Percentiles rank a stretch among this genome's conserved stretches.
Evolutionary conservation across 2,888 invertebrate species (phyloP).

Genomic region (Andrena flavipes): DNA sequence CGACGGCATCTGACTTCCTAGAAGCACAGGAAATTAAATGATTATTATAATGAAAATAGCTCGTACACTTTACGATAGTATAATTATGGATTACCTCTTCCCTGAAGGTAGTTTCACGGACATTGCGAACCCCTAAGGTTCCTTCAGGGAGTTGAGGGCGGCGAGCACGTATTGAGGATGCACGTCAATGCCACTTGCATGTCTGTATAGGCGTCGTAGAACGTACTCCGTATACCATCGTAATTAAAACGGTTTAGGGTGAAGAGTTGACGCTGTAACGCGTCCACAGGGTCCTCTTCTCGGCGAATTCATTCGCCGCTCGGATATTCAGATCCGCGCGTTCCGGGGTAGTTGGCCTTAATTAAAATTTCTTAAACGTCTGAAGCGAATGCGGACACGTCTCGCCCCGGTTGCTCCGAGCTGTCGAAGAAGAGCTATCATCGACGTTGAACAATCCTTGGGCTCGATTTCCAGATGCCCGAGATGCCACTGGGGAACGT

Average conservation of each 20-base stretch:
- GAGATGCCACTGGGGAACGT: neutral
- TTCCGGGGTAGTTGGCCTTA: conserved; percentile 8
- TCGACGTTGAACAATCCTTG: neutral
- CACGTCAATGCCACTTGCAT: conserved; percentile 30
- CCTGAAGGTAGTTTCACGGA: neutral
- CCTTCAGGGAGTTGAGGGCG: conserved; percentile 1
- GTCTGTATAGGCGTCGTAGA: neutral
- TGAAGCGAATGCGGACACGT: neutral
- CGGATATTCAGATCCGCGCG: conserved; percentile 8
- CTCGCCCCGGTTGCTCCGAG: neutral
- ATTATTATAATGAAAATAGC: neutral
- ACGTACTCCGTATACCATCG: neutral
- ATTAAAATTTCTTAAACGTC: conserved; percentile 41
- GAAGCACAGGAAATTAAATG: neutral
- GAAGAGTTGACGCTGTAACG: conserved; percentile 25
- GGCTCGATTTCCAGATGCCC: neutral
- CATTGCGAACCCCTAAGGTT: neutral
- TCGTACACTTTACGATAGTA: neutral
- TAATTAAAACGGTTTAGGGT: conserved; percentile 55
- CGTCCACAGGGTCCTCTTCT: neutral
- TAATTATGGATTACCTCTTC: conserved; percentile 1
- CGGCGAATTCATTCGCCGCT: conserved; percentile 2
- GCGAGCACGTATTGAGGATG: conserved; percentile 4
- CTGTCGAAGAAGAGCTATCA: neutral
- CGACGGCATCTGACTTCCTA: too few species aligned